phyloP scores from a whole-genome alignment of 2,797 vertebrate genomes.

The Notolabrus celidotus region DNA sequence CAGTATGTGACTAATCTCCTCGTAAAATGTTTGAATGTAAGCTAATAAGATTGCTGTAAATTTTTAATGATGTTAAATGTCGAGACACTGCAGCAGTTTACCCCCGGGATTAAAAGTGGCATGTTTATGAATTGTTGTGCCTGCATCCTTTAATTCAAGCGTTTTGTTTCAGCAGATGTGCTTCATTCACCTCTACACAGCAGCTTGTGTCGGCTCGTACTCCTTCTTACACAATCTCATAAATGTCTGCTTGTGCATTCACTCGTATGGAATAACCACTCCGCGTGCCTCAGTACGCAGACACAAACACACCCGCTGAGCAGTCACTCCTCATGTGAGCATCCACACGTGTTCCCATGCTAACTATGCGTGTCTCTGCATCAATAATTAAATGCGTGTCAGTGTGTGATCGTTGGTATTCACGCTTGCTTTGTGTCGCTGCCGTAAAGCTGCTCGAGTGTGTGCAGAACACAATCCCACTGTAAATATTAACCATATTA shows the following conservation, averaged over 20 bases:
- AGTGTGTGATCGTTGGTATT: conserved; percentile 34
- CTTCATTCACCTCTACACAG: conserved; percentile 29
- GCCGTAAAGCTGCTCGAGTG: conserved; percentile 40
- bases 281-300: conserved; percentile 21
- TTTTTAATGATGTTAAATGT: conserved; percentile 7
- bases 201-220: conserved; percentile 14
- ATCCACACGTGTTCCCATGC: not conserved
- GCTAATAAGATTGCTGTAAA: conserved; percentile 33
- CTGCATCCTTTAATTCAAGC: conserved; percentile 31
- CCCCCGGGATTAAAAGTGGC: conserved; percentile 19
- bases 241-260: conserved; percentile 34
- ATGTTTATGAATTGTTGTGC: conserved; percentile 34
- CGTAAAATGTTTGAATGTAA: conserved; percentile 11
- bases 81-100: conserved; percentile 5
- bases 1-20: conserved; percentile 2
- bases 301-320: conserved; percentile 7
- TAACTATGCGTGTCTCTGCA: not conserved
- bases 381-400: conserved; percentile 38
- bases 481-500: conserved; percentile 67
- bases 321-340: conserved; percentile 9
- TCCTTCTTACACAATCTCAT: conserved; percentile 42
- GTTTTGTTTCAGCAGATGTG: conserved; percentile 45
- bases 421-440: conserved; percentile 1
- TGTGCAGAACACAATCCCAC: conserved; percentile 31
- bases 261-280: conserved; percentile 3